Evolutionary conservation across 2,113 vertebrate genomes (phyloP), one percentile per base, ranked within the genome.

Genomic region (Dipodomys ordii): DNA sequence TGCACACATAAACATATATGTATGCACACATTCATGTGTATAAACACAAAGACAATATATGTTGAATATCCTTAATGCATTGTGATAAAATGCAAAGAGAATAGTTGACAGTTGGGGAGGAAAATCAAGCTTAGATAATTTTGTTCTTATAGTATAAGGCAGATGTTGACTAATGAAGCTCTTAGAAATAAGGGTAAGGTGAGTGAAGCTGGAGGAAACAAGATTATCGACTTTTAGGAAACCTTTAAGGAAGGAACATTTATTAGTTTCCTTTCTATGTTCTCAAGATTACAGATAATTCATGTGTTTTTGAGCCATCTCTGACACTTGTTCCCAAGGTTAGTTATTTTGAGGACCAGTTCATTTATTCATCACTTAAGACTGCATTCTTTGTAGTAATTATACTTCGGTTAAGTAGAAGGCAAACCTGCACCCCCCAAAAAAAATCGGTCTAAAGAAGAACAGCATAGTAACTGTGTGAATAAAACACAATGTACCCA

Each of bases 321-420:
- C 32, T 79, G 39, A 71, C 22, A 20, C 44, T 83, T 89, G 15
- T 80, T 35, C 49, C 46, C 19, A 83, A 74, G 10, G 81, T 95
- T 90, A 83, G 81, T 84, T 90, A 83, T 91, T 95, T 83, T n/a
- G 79, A 94, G 35, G 79, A 83, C 25, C 22, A 67, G 62, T 83
- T 83, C 22, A 19, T 57, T 87, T 64, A 39, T 91, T 88, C 77
- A 35, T 80, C 46, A 49, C 60, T 71, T 79, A 67, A 0, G 44
- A 88, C 72, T 90, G 22, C 8, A 8, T 64, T 35, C 35, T 86
- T 92, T 83, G 16, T 88, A 46, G 25, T 68, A 83, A 3, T 1
- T 65, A 46, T 64, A 5, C 27, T 67, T 95, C n/a, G 62, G 6
- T 65, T n/a, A 92, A 9, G 10, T 92, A 35, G 25, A 88, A 92